Evolutionary conservation across 2,113 vertebrate species (phyloP), one percentile per base, ranked within the genome.

Genomic region (Mystacornis crossleyi): DNA sequence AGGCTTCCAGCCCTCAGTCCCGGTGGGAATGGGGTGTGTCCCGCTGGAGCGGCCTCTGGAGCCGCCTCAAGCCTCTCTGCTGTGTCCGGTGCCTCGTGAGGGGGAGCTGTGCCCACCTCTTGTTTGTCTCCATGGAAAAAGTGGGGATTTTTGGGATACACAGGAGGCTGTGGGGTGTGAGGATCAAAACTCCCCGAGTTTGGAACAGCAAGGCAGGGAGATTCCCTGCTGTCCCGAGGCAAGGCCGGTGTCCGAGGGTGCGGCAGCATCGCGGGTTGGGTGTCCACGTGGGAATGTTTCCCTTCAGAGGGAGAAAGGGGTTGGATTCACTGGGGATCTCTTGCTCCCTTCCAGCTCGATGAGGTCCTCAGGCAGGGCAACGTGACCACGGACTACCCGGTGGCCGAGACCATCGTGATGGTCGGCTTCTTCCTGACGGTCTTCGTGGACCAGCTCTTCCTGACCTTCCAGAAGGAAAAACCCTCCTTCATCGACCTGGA

Each of bases 401-500:
- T 99, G 97, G 99, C 99, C 0, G 99, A 99, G 98, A 99, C 99
- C 17, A 98, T 99, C 95, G 96, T 99, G 98, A 97, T 99, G 98
- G 55, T 99, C 2, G 99, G 99, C 20, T 99, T 99, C 97, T 99
- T 99, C 93, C 51, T 99, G 66, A 99, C 99, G 0, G 98, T 99
- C 17, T 99, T 99, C 5, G 97, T 99, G 75, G 99, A 99, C 91
- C 99, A 99, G 96, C 94, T 98, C 16, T n/a, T 99, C 54, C 96
- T 99, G 78, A 99, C 98, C 62, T 98, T 99, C 93, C 98, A 98
- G 95, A 99, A 98, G 95, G 99, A 99, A 91, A 98, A 98, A 19
- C 99, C 99, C 0, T 98, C 99, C 36, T 99, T 99, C 96, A 99
- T 99, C 17, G 98, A 99, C 98, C 94, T 99, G 81, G 99, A 99